Base-by-base conservation (phyloP, 2,797 vertebrate species). In the Borostomias antarcticus region DNA sequence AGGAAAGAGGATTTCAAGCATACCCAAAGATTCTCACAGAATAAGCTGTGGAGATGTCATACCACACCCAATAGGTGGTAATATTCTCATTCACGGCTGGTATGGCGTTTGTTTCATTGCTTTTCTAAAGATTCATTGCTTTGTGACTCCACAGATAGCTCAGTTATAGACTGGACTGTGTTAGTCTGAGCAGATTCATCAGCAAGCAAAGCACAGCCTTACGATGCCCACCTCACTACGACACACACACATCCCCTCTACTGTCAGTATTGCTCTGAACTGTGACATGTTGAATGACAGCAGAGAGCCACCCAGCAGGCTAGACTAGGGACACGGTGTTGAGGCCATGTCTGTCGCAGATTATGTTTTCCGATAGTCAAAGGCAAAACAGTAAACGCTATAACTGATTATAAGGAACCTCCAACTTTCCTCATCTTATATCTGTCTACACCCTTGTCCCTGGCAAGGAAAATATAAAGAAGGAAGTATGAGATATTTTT, bases 1-100 rank as follows among this genome's bases (percentile, higher is more conserved):
- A 32, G 65, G 15, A 25, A 59, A 80, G 67, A 21, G 13, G 29
- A 70, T 67, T 43, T 67, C 51, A 68, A 69, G 63, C 58, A 66
- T 57, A 75, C 33, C 25, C 43, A 53, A 68, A 61, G 50, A 19
- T 58, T 28, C 58, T 58, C 23, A 48, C 35, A 71, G 29, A 30
- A 65, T 60, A 73, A 62, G 62, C 48, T 56, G 43, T 26, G 23
- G 58, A 64, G 53, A 70, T 43, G 59, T 65, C 2, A 65, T 57
- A 37, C 35, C 7, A 3, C 62, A 58, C 53, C 17, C 17, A n/a
- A 15, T 15, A 26, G 69, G 7, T 56, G 29, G 25, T 30, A n/a
- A 65, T 45, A 23, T 50, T 32, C 32, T 47, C 5, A 26, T 26
- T 33, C 6, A 23, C 26, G 60, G 29, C 35, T 57, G 32, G 68